Evolutionary conservation across 2,888 invertebrate genomes (phyloP), one percentile per base, ranked within the genome.

Genomic region (Penaeus monodon): DNA sequence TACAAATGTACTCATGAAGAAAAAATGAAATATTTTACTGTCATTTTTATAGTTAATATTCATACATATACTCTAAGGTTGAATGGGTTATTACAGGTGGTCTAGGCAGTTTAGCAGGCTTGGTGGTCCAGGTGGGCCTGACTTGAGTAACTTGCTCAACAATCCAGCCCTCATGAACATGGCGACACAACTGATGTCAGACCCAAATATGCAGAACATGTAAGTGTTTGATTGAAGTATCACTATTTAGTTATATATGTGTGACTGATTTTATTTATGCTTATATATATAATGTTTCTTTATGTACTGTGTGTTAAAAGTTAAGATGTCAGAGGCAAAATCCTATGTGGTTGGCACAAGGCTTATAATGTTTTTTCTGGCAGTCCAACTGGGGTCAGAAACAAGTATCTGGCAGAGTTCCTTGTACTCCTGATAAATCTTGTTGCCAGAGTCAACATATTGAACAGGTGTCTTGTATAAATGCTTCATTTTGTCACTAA

Each of bases 131-230:
- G 92, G 90, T 70, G 91, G 92, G 85, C 90, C 95, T 84, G 95
- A 95, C 92, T 92, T 96, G 7, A 94, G 94, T 27, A 94, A 95
- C 8, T 92, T 97, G 87, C 93, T 97, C 85, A 95, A 94, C 91
- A 97, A 97, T 92, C 97, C 97, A 8, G 95, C 95, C 27, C 93
- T 98, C 89, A 94, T 97, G 92, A 95, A 95, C 91, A 96, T 97
- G 95, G 97, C 97, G 7, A 95, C 95, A 12, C 95, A 96, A 92
- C 95, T 97, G 95, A 94, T 97, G 91, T 94, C 94, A n/a, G 96
- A 97, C 93, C 97, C 97, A 24, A 94, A 94, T 90, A 96, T 97
- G 94, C 95, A 96, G 91, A 95, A 95, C 91, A 94, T 96, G 93
- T 89, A 64, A 89, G 90, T 88, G 7, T 49, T 1, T 57, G 24